Percentiles rank a stretch among this genome's conserved stretches.
Evolutionary conservation across 2,888 invertebrate species (phyloP).

Genomic region (Morpho helenor): DNA sequence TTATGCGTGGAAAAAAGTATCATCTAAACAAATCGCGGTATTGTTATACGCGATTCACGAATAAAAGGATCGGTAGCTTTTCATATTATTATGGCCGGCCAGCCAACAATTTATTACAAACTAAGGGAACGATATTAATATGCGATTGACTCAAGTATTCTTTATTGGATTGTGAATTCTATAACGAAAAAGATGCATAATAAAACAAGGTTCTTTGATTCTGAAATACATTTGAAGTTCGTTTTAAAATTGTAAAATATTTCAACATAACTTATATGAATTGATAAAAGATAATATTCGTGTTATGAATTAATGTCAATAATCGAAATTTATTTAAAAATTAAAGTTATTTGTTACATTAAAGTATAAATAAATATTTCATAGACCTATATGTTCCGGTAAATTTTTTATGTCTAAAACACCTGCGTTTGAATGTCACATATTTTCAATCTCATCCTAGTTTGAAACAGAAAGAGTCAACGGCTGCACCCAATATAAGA

Average conservation of each 20-base stretch:
- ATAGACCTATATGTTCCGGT: too few species aligned
- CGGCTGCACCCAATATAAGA: slow-evolving; percentile 41
- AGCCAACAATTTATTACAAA: slow-evolving; percentile 31
- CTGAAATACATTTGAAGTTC: too few species aligned
- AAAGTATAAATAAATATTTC: too few species aligned
- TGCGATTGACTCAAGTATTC: slow-evolving; percentile 18
- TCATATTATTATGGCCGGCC: slow-evolving; percentile 40
- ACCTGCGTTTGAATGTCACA: slow-evolving; percentile 38
- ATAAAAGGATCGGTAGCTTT: slow-evolving; percentile 52
- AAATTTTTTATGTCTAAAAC: slow-evolving; percentile 19
- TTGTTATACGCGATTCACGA: slow-evolving; percentile 62
- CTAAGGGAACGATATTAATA: slow-evolving; percentile 23
- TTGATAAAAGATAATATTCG: too few species aligned
- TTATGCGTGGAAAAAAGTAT: slow-evolving; percentile 68
- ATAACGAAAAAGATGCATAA: too few species aligned
- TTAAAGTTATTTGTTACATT: too few species aligned
- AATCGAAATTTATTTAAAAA: too few species aligned
- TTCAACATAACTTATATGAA: too few species aligned
- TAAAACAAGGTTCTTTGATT: too few species aligned
- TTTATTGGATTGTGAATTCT: neutral
- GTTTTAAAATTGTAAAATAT: too few species aligned
- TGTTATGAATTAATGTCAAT: too few species aligned
- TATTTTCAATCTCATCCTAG: slow-evolving; percentile 71
- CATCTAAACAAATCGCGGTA: slow-evolving; percentile 75
- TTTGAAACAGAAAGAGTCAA: slow-evolving; percentile 63